phyloP scores from a whole-genome alignment of 2,113 vertebrate genomes.

The Alexandromys fortis region DNA sequence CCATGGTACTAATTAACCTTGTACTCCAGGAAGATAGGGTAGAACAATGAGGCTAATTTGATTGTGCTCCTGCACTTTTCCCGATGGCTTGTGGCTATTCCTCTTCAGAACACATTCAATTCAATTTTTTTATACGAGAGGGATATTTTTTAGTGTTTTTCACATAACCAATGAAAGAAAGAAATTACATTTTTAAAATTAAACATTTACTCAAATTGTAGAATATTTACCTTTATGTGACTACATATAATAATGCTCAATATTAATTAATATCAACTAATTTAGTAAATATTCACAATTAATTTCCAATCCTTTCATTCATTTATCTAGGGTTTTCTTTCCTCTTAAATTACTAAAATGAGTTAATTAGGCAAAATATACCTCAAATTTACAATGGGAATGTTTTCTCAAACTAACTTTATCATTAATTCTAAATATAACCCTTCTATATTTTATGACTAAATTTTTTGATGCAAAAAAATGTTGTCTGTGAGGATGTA shows the following conservation, averaged over 20 bases:
- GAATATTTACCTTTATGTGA: neutral
- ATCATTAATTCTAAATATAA: slow-evolving; percentile 39
- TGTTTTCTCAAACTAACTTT: neutral
- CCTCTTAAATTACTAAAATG: slow-evolving; percentile 7
- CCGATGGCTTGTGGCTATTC: slow-evolving; percentile 77
- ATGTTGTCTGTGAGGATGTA: neutral
- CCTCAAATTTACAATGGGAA: neutral
- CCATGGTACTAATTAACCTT: slow-evolving; percentile 88
- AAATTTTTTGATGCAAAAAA: neutral
- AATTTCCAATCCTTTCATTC: neutral
- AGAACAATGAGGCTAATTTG: slow-evolving; percentile 85
- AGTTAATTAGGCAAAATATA: neutral
- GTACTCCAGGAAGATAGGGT: slow-evolving; percentile 80
- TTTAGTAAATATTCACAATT: neutral
- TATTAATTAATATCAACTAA: neutral
- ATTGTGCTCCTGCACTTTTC: slow-evolving; percentile 80
- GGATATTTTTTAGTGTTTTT: slow-evolving; percentile 13
- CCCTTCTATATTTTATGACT: neutral
- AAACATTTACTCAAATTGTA: neutral
- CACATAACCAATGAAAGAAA: slow-evolving; percentile 51
- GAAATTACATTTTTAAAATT: slow-evolving; percentile 28
- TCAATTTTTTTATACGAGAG: slow-evolving; percentile 65
- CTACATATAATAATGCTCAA: neutral
- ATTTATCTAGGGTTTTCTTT: neutral
- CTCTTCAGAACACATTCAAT: slow-evolving; percentile 60